These are phyloP conservation scores for Antennarius maculatus DNA, from an alignment of 2,797 vertebrate genomes.

Conservation along the genomic window DNA sequence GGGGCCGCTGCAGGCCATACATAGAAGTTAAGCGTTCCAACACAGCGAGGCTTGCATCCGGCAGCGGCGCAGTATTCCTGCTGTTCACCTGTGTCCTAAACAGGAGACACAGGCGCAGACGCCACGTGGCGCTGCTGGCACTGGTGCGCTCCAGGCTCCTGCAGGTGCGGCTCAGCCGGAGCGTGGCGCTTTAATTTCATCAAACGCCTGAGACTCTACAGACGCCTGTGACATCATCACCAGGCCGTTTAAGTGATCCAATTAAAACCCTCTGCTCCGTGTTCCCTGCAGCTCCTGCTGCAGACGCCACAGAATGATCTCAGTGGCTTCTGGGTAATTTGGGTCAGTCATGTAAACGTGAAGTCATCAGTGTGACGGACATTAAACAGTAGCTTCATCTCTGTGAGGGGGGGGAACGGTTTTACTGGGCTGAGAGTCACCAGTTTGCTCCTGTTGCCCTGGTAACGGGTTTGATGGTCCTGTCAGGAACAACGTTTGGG, in stretches of 20 bases:
- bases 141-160: conserved; percentile 37
- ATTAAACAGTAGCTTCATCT: conserved; percentile 39
- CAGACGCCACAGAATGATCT: conserved; percentile 70
- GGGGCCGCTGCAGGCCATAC: conserved; percentile 31
- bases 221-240: conserved; percentile 76
- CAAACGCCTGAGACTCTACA: conserved; percentile 69
- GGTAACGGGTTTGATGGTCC: too few species aligned
- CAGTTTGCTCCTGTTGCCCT: too few species aligned
- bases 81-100: conserved; percentile 28
- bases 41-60: conserved; percentile 20
- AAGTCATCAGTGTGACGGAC: conserved; percentile 34
- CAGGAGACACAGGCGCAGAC: neutral
- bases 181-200: conserved; percentile 69
- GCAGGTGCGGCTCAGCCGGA: conserved; percentile 37
- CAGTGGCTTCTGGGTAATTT: conserved; percentile 62
- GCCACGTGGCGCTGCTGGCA: conserved; percentile 7
- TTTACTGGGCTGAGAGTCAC: too few species aligned
- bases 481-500: too few species aligned
- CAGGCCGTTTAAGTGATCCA: conserved; percentile 72
- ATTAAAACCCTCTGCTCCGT: conserved; percentile 66
- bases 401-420: conserved; percentile 9
- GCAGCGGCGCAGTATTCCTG: conserved; percentile 1
- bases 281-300: conserved; percentile 57
- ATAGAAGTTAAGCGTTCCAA: conserved; percentile 54
- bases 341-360: conserved; percentile 61